Conservation (phyloP, 2,797 vertebrate species). For the Cryptoprocta ferox region DNA sequence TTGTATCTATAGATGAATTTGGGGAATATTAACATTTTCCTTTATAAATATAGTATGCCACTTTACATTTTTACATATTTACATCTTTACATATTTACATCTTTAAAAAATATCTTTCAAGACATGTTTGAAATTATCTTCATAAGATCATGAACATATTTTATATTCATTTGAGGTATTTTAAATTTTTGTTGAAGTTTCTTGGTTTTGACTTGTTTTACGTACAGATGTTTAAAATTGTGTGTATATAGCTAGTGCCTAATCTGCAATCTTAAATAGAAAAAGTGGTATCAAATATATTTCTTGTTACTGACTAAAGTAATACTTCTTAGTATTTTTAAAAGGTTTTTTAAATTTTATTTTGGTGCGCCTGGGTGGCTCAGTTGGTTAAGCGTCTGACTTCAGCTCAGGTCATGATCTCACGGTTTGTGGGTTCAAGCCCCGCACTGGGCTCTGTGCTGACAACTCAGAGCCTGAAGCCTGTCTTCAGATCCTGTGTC, state of each 20-base stretch:
- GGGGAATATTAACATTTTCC: not conserved
- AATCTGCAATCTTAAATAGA: not conserved
- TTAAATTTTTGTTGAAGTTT: not conserved
- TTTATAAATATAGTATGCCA: not conserved
- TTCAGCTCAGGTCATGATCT: too few relatives aligned
- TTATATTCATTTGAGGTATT: not conserved
- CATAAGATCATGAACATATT: not conserved
- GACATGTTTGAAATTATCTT: not conserved
- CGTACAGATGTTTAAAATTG: not conserved
- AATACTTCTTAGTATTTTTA: not conserved
- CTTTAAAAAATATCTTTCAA: not conserved
- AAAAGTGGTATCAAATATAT: not conserved
- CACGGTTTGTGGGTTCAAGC: too few relatives aligned
- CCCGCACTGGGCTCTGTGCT: too few relatives aligned
- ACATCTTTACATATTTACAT: not conserved
- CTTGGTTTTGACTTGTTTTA: not conserved
- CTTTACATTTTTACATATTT: not conserved
- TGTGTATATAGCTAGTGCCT: not conserved
- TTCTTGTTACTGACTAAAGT: not conserved
- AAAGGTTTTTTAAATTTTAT: too few relatives aligned
- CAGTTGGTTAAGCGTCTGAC: too few relatives aligned
- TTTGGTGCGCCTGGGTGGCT: too few relatives aligned
- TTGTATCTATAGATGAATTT: not conserved
- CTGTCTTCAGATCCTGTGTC: too few relatives aligned
- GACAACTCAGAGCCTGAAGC: too few relatives aligned